Evolutionary conservation across 1,140 invertebrate genomes (phyloP), one percentile per base, ranked within the genome.

Genomic region (Euborellia annulipes): DNA sequence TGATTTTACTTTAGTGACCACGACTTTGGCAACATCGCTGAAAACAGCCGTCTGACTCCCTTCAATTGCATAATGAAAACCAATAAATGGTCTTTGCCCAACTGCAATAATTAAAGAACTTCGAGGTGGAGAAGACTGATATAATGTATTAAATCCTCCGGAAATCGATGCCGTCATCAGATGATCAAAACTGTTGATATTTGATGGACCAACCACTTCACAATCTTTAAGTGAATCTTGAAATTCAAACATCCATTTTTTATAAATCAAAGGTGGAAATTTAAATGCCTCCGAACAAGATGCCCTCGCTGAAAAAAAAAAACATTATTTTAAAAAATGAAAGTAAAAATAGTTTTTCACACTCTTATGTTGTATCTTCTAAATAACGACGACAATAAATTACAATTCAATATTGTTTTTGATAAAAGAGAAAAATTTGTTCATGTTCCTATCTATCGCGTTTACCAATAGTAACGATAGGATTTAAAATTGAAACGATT

Each of bases 31-130:
- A 27, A 95, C 84, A 64, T 94, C 85, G 48, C 76, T 78, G 37
- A 87, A 70, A 22, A 78, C 71, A 13, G 74, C 78, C 34, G 77
- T 78, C 22, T 74, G 68, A 45, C 79, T 73, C 50, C 86, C 88
- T 75, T 94, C 89, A 23, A 89, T 66, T 19, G 85, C 85, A 65
- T 85, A 84, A 64, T 91, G 87, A 63, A 91, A 91, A 11, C 82
- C 86, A 50, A 90, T 55, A 63, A 78, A 95, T 2, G 91, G 91
- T 53, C 79, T 75, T 22, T 74, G 69, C 2, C 91, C 91, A n/a
- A 76, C 74, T 14, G 78, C 79, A 16, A 91, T 57, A 39, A 92
- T 79, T 23, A 89, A 66, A 47, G 76, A 78, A 45, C 80, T 80
- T 39, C 85, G 74, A 8, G 84, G 80, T 1, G 87, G 78, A 50